Conservation (phyloP, 2,113 vertebrate species). For the Ammodytes marinus region DNA sequence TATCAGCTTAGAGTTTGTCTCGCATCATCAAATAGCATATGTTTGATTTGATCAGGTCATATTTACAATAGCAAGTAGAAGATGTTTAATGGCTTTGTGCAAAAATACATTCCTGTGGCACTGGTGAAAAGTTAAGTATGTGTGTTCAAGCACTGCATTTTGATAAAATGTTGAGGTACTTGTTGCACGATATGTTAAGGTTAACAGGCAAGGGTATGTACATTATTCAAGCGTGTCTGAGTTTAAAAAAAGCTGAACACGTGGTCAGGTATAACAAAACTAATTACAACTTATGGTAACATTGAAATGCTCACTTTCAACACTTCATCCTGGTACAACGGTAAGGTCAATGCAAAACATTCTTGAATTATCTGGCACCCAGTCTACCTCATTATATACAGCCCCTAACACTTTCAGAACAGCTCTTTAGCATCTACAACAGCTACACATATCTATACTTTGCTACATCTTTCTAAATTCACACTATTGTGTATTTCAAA, state of each 20-base stretch:
- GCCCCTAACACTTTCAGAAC: neutral
- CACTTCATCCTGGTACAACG: neutral
- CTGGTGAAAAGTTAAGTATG: neutral
- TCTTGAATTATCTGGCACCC: neutral
- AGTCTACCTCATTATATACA: neutral
- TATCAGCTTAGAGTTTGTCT: neutral
- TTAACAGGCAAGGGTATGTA: neutral
- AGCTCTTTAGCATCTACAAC: neutral
- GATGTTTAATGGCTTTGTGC: neutral
- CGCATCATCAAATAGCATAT: neutral
- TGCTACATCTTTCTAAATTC: neutral
- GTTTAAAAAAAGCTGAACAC: neutral
- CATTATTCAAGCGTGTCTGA: neutral
- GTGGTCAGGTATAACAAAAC: neutral
- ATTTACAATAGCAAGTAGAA: neutral
- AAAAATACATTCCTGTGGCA: neutral
- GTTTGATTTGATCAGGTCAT: neutral
- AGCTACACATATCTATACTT: neutral
- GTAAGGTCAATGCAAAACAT: neutral
- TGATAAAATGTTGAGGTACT: neutral
- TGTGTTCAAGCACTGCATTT: neutral
- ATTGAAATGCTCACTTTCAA: neutral
- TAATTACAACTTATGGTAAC: neutral
- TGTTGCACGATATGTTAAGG: neutral
- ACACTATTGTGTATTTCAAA: neutral